Percentiles rank a stretch among this genome's conserved stretches.
phyloP scores from a whole-genome alignment of 2,797 vertebrate species.

The Melopsittacus undulatus region DNA sequence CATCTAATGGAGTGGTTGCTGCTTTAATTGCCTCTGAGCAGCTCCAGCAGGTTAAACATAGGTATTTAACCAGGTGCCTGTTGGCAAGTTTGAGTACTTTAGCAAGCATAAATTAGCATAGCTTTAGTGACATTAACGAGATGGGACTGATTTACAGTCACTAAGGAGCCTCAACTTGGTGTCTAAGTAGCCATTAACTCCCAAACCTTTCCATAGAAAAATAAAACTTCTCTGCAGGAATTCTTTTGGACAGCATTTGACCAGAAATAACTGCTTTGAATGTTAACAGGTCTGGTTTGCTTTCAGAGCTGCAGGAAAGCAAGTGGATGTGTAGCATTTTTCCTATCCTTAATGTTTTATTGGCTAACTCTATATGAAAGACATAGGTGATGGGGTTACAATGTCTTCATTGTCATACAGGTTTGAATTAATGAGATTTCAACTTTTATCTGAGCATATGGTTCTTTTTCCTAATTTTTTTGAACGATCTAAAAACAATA shows the following conservation, averaged over 20 bases:
- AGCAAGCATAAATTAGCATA: constrained; percentile 57
- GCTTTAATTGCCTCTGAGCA: constrained; percentile 38
- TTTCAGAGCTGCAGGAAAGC: neutral
- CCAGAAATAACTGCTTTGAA: neutral
- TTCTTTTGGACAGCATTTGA: neutral
- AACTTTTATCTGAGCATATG: neutral
- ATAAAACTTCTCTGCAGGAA: neutral
- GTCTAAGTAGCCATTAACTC: neutral
- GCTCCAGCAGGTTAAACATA: constrained; percentile 33
- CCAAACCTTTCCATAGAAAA: neutral
- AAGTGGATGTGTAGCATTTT: neutral
- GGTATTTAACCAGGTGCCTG: constrained; percentile 32
- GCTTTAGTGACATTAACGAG: constrained; percentile 13
- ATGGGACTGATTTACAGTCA: constrained; percentile 25
- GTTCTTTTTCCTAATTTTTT: neutral
- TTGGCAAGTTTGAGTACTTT: constrained; percentile 21
- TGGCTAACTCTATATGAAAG: constrained; percentile 34
- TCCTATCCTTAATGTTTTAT: neutral
- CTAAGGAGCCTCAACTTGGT: neutral
- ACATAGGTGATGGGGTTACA: neutral
- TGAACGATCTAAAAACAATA: neutral
- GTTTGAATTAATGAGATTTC: constrained; percentile 44
- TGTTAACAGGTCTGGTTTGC: neutral
- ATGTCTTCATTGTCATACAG: constrained; percentile 14
- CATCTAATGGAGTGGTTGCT: neutral